Conservation (phyloP, 1,140 invertebrate genomes). For the Drosophila rhopaloa region DNA sequence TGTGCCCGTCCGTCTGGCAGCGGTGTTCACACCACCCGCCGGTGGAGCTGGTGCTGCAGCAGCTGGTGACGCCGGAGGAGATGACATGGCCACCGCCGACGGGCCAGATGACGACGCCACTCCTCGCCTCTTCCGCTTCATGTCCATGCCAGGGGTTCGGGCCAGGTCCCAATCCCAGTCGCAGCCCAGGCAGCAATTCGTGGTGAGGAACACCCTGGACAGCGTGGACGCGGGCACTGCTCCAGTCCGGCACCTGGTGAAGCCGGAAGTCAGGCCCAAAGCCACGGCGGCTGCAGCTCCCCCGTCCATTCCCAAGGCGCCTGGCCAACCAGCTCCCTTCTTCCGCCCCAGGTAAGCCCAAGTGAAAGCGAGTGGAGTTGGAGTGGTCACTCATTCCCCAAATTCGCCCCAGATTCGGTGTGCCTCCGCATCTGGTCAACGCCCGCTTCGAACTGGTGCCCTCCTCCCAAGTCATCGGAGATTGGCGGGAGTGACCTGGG, state of each 20-base stretch:
- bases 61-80: background rate
- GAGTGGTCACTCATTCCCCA: background rate
- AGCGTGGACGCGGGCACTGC: constrained; percentile 63
- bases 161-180: background rate
- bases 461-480: constrained; percentile 70
- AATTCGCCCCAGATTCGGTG: constrained; percentile 30
- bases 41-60: background rate
- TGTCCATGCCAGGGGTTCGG: constrained; percentile 28
- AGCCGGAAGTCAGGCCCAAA: constrained; percentile 32
- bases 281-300: constrained; percentile 4
- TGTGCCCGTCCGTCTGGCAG: constrained; percentile 74
- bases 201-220: constrained; percentile 63
- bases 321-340: background rate
- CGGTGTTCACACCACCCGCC: constrained; percentile 66
- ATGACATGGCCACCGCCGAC: constrained; percentile 14
- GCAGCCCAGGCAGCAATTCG: constrained; percentile 15
- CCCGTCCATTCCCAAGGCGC: background rate
- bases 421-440: constrained; percentile 56
- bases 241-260: constrained; percentile 32
- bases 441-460: constrained; percentile 73
- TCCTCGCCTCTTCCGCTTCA: constrained; percentile 53
- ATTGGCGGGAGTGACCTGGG: constrained; percentile 65
- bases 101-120: background rate
- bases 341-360: constrained; percentile 30
- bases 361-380: background rate